Evolutionary conservation across 2,797 vertebrate genomes (phyloP).

Genomic region (Pangasius djambal): DNA sequence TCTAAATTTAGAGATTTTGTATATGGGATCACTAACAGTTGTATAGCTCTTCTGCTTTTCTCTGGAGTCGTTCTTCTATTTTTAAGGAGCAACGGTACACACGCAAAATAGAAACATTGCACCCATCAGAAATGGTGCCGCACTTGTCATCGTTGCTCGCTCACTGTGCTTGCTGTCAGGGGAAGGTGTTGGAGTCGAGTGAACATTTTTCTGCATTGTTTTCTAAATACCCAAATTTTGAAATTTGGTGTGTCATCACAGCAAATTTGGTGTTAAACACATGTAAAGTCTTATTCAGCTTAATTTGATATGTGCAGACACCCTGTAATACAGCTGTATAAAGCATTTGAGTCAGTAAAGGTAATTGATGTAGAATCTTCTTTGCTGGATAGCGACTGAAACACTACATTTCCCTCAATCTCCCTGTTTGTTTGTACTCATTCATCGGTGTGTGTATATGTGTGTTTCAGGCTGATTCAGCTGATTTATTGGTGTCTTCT

Average conservation of each 20-base stretch:
- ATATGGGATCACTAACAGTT: neutral
- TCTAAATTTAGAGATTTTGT: too few species aligned
- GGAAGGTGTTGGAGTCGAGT: neutral
- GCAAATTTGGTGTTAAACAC: too few species aligned
- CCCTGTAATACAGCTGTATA: neutral
- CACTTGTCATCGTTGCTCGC: neutral
- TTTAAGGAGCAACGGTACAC: neutral
- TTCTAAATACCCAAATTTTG: neutral
- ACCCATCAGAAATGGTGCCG: too few species aligned
- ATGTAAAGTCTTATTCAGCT: too few species aligned
- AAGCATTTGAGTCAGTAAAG: neutral
- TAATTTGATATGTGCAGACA: neutral
- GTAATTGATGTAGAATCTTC: neutral
- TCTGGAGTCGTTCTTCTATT: neutral
- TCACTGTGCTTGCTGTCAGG: neutral
- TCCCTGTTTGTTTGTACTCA: neutral
- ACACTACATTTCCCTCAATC: neutral
- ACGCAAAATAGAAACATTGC: neutral
- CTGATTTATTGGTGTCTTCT: neutral
- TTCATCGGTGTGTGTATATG: neutral
- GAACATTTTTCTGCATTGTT: neutral
- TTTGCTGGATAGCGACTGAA: neutral
- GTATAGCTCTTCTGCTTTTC: neutral
- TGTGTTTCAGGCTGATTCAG: neutral
- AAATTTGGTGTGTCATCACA: neutral